Conservation (phyloP, 2,888 invertebrate genomes). For the Timema cristinae region DNA sequence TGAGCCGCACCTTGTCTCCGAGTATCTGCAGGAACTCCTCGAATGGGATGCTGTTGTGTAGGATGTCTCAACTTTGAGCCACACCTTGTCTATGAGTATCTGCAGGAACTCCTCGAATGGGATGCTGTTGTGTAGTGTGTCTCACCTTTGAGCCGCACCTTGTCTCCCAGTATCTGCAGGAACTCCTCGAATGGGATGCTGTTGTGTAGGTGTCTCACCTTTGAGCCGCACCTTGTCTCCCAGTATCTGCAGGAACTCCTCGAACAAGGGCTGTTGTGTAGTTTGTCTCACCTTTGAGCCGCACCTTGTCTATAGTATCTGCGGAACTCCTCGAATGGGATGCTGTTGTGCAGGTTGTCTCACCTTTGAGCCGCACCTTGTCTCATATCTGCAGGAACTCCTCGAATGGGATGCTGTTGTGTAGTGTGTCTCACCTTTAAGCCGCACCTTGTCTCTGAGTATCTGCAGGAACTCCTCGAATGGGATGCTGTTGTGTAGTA, state of each 20-base stretch:
- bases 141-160: constrained; percentile 79
- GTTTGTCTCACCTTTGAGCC: too few species aligned
- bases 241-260: constrained; percentile 84
- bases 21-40: too few species aligned
- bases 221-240: constrained; percentile 86
- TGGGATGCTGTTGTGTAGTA: too few species aligned
- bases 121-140: too few species aligned
- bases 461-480: constrained; percentile 90
- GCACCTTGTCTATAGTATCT: too few species aligned
- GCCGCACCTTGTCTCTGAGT: constrained; percentile 80
- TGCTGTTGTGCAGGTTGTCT: neutral
- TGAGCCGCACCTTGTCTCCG: constrained; percentile 84
- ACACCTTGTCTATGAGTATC: constrained; percentile 81
- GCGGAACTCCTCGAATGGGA: too few species aligned
- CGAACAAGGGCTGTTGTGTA: too few species aligned
- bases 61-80: too few species aligned
- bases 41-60: too few species aligned
- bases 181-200: constrained; percentile 86
- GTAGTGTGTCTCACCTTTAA: too few species aligned
- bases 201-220: too few species aligned
- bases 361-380: constrained; percentile 73
- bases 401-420: constrained; percentile 81
- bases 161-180: constrained; percentile 83
- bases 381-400: constrained; percentile 88
- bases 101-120: constrained; percentile 84